Conservation (phyloP, 1,140 invertebrate species). For the Chelonus insularis region DNA sequence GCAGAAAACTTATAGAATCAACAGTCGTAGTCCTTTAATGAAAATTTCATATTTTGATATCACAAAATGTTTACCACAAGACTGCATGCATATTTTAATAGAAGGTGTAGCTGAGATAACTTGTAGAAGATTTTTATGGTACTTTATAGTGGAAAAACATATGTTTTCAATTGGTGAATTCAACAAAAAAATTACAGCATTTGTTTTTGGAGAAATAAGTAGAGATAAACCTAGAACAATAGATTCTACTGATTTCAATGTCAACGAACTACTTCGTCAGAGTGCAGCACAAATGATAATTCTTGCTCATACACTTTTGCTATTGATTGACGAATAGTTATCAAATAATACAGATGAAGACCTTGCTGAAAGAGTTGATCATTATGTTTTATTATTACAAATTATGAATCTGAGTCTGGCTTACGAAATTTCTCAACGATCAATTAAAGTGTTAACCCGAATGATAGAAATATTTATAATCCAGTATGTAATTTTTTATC, state of each 20-base stretch:
- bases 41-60: conserved; percentile 24
- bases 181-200: conserved; percentile 27
- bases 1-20: conserved; percentile 22
- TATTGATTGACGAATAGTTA: conserved; percentile 23
- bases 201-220: conserved; percentile 31
- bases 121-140: conserved; percentile 11
- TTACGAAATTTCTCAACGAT: conserved; percentile 27
- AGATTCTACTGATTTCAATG: conserved; percentile 3
- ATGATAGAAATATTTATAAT: conserved; percentile 34
- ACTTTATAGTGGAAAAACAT: conserved; percentile 20
- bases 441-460: background rate
- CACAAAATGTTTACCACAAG: conserved; percentile 36
- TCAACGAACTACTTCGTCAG: conserved; percentile 3
- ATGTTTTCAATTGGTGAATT: conserved; percentile 32
- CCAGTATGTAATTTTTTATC: too few species aligned
- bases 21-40: conserved; percentile 22
- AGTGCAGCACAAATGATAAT: conserved; percentile 23
- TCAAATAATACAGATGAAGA: conserved; percentile 13
- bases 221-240: conserved; percentile 22
- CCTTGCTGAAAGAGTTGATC: conserved; percentile 14
- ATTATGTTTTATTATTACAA: conserved; percentile 28
- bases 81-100: conserved; percentile 36
- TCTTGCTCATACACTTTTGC: conserved; percentile 19
- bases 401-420: conserved; percentile 32
- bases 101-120: conserved; percentile 28